A percentile compares a stretch with the other conserved stretches of the same genome.
phyloP scores from a whole-genome alignment of 2,888 invertebrate genomes.

The Euzophera pinguis region DNA sequence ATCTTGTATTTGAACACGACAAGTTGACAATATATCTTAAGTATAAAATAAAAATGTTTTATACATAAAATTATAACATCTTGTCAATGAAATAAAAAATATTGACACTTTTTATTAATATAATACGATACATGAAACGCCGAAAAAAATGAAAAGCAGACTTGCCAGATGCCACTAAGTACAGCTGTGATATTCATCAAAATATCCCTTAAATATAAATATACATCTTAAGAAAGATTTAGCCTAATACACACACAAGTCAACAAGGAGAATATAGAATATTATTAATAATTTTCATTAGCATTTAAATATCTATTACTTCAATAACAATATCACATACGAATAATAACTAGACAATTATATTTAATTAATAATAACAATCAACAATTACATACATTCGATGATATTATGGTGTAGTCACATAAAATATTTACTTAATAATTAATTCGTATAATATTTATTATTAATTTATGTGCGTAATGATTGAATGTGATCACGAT shows the following conservation, averaged over 20 bases:
- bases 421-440: slow-evolving; percentile 43
- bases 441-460: slow-evolving; percentile 62
- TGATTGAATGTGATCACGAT: slow-evolving; percentile 56
- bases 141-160: slow-evolving; percentile 2
- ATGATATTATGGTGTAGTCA: slow-evolving; percentile 65
- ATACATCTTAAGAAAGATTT: slow-evolving; percentile 36
- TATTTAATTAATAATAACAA: slow-evolving; percentile 59
- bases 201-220: slow-evolving; percentile 29
- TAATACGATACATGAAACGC: not conserved
- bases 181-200: slow-evolving; percentile 16
- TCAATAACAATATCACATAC: slow-evolving; percentile 78
- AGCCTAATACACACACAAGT: slow-evolving; percentile 68
- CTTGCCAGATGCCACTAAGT: not conserved
- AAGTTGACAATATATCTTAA: no score
- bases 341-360: slow-evolving; percentile 67
- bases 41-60: not conserved
- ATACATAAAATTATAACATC: not conserved
- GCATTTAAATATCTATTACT: slow-evolving; percentile 70
- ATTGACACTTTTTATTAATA: not conserved
- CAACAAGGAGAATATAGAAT: slow-evolving; percentile 73
- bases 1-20: no score
- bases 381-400: slow-evolving; percentile 75
- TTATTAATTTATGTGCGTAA: slow-evolving; percentile 58
- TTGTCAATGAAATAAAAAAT: no score
- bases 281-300: slow-evolving; percentile 42